Evolutionary conservation across 2,113 vertebrate genomes (phyloP), one percentile per base, ranked within the genome.

Genomic region (Protomyctophum bolini): DNA sequence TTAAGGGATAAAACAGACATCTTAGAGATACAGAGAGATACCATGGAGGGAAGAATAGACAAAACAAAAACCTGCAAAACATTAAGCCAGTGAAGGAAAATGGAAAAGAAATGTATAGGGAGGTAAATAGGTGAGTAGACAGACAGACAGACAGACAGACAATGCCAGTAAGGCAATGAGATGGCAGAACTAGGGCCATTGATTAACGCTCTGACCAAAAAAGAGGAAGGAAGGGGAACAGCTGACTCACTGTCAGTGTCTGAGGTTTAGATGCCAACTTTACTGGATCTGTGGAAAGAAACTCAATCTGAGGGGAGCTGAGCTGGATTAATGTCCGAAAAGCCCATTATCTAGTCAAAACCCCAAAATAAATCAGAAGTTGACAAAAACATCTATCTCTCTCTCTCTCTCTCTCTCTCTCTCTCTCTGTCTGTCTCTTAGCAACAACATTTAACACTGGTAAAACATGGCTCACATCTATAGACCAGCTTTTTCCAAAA

Each of bases 111-210:
- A 21, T 21, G 21, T 21, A 21, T 21, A 21, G 21, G 21, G 21
- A 21, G 21, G 21, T 21, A 21, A 21, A 21, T 21, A 21, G 21
- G 21, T 21, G 21, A 21, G 21, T 91, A 93, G 5, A 96, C 79
- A 28, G 86, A 92, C 11, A 94, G 95, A 85, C 94, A 94, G 48
- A 96, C 88, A 63, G 95, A 83, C 56, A 95, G 94, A 64, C 92
- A 80, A 1, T 41, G 33, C 33, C 33, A 41, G 33, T 41, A 41
- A 41, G 33, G 33, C 33, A 41, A 41, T 41, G 0, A 91, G 92
- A 76, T 94, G 93, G 33, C 33, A 41, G 33, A 41, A 41, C 33
- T 41, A 41, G 81, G 94, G 83, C 4, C 89, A 92, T 58, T 93
- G 89, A 62, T 95, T 83, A 76, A 93, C 93, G 78, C 88, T 72